phyloP scores from a whole-genome alignment of 2,113 vertebrate genomes.

The Malurus melanocephalus region DNA sequence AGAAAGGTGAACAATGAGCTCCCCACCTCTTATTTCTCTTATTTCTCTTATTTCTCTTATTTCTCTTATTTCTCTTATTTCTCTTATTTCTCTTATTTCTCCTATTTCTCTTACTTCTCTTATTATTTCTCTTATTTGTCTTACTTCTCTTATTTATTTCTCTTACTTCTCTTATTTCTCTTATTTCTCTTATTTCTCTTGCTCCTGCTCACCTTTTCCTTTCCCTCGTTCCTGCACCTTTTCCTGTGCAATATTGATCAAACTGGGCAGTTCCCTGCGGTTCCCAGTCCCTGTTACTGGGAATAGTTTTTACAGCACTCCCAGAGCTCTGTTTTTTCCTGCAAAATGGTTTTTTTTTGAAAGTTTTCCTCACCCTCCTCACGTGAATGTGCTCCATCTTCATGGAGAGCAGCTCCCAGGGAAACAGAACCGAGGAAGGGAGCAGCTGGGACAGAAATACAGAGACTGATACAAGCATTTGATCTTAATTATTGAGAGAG shows the following conservation, averaged over 20 bases:
- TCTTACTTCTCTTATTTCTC: no score
- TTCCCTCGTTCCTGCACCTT: rapidly evolving
- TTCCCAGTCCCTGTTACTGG: background rate
- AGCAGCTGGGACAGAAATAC: background rate
- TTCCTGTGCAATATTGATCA: rapidly evolving
- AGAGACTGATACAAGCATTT: background rate
- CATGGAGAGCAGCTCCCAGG: background rate
- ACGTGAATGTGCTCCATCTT: background rate
- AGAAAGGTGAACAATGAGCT: background rate
- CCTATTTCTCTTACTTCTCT: no score
- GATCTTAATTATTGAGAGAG: background rate
- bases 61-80: no score
- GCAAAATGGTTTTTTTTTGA: background rate
- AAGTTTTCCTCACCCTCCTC: background rate
- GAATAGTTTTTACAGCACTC: background rate
- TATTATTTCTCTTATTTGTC: no score
- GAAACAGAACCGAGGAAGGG: background rate
- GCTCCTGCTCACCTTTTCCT: no score
- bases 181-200: no score
- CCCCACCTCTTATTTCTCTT: no score
- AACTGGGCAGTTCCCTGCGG: background rate
- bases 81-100: no score
- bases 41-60: no score
- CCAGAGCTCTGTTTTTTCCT: background rate
- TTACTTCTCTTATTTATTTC: no score